Percentiles rank a stretch among this genome's conserved stretches.
Conservation (phyloP, 2,113 vertebrate species). For the Platichthys flesus region DNA sequence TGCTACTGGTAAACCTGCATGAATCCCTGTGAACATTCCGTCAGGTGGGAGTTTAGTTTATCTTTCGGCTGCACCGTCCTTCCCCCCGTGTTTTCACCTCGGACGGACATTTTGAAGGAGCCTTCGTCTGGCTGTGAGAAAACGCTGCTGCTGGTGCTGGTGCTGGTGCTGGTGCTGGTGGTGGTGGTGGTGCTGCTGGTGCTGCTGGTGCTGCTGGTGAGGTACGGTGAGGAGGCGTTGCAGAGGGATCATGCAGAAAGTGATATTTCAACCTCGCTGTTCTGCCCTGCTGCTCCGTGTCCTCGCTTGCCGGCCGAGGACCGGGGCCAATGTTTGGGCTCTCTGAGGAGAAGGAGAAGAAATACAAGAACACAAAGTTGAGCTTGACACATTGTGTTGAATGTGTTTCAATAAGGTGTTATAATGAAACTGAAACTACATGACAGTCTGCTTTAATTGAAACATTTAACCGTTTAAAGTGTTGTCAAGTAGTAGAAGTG, state of each 20-base stretch:
- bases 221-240: constrained; percentile 66
- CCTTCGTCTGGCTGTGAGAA: constrained; percentile 27
- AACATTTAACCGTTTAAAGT: no score
- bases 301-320: constrained; percentile 59
- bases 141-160: constrained; percentile 7
- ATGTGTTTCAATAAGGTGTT: no score
- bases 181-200: neutral
- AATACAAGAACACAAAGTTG: neutral
- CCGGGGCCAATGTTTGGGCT: constrained; percentile 64
- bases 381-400: no score
- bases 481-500: no score
- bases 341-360: neutral
- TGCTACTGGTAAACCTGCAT: neutral
- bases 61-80: no score
- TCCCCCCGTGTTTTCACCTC: neutral
- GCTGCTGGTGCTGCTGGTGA: constrained; percentile 21
- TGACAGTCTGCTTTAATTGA: no score
- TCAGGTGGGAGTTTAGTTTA: no score
- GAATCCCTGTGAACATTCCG: neutral
- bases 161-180: neutral
- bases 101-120: constrained; percentile 16
- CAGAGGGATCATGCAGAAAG: constrained; percentile 62
- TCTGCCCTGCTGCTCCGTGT: constrained; percentile 66
- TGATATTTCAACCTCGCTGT: constrained; percentile 66
- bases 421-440: no score